Evolutionary conservation across 2,797 vertebrate genomes (phyloP).

Genomic region (Oreonectes daqikongensis): DNA sequence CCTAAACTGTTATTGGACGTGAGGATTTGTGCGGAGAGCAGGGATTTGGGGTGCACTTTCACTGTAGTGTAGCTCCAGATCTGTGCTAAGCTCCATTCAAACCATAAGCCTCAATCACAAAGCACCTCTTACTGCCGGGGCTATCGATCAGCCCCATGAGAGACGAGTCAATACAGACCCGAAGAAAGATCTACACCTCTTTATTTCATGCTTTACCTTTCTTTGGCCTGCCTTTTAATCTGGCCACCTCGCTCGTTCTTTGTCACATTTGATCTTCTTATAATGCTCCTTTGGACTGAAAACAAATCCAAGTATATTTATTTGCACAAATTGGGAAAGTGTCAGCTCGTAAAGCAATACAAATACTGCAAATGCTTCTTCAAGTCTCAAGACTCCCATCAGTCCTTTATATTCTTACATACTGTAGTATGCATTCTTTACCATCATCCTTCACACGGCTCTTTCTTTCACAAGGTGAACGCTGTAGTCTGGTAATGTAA

Average conservation of each 20-base stretch:
- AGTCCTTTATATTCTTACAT: no score
- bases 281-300: not conserved
- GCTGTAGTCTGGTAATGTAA: constrained; percentile 45
- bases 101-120: constrained; percentile 41
- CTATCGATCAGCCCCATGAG: constrained; percentile 26
- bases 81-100: constrained; percentile 29
- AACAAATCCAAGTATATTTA: not conserved
- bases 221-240: not conserved
- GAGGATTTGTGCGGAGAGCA: not conserved
- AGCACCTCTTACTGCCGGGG: constrained; percentile 30
- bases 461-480: constrained; percentile 42
- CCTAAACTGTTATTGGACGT: constrained; percentile 16
- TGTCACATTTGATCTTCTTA: not conserved
- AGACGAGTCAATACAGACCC: constrained; percentile 38
- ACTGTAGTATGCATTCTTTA: not conserved
- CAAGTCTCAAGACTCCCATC: no score
- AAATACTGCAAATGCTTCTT: no score
- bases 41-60: constrained; percentile 16
- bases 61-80: constrained; percentile 19
- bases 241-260: not conserved
- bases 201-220: constrained; percentile 26
- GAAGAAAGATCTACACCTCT: constrained; percentile 16
- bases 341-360: no score
- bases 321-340: no score
- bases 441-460: not conserved